These are phyloP conservation scores for Scophthalmus maximus DNA, from an alignment of 2,113 vertebrate genomes.

Conservation along the genomic window DNA sequence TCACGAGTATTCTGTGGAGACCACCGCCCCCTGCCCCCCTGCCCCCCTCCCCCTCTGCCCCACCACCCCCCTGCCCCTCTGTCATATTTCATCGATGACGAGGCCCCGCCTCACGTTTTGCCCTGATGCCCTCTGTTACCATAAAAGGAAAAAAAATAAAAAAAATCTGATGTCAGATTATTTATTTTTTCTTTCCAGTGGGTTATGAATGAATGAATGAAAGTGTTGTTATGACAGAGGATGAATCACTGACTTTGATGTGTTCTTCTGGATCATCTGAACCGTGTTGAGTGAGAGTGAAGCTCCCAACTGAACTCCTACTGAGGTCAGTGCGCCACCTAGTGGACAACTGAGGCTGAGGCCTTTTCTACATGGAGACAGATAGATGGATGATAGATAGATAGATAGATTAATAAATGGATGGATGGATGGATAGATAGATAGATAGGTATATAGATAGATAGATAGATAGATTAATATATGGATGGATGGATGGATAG, in stretches of 20 bases:
- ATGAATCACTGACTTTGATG: background rate
- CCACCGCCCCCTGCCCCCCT: too few species aligned
- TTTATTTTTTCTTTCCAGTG: background rate
- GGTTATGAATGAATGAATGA: background rate
- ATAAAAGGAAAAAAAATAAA: slow-evolving; percentile 70
- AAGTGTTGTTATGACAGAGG: background rate
- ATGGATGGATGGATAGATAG: too few species aligned
- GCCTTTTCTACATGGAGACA: background rate
- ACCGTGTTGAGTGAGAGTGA: too few species aligned
- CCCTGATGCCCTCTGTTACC: slow-evolving; percentile 45
- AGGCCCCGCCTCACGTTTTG: background rate
- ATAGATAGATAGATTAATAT: too few species aligned
- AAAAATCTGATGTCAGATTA: background rate
- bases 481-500: too few species aligned
- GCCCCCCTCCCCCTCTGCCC: background rate
- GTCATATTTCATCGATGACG: slow-evolving; percentile 69
- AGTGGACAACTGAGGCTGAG: slow-evolving; percentile 24
- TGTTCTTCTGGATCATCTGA: too few species aligned
- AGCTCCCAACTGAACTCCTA: too few species aligned
- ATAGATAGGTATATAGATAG: too few species aligned
- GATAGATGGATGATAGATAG: background rate
- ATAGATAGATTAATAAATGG: too few species aligned
- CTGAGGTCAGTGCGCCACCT: slow-evolving; percentile 51
- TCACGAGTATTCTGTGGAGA: too few species aligned
- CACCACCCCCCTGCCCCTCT: too few species aligned